Percentiles rank a stretch among this genome's conserved stretches.
Conservation (phyloP, 1,140 invertebrate species). For the Phymorhynchus buccinoides region DNA sequence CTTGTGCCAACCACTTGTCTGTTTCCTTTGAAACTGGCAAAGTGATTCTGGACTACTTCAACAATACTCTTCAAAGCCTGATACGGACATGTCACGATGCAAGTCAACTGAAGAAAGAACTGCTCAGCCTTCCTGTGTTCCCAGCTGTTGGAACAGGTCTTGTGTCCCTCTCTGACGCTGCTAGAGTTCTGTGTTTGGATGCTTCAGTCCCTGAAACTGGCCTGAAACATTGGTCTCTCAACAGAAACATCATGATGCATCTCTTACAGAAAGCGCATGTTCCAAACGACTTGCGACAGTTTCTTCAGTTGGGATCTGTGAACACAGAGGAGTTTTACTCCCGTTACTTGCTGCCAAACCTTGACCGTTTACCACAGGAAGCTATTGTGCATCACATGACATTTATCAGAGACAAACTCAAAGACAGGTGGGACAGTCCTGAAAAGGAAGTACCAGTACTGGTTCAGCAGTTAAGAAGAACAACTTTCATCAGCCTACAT, state of each 20-base stretch:
- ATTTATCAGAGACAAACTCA: slow-evolving; percentile 6
- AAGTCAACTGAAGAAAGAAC: not conserved
- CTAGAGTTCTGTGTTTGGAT: not conserved
- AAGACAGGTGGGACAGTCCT: not conserved
- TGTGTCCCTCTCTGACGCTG: not conserved
- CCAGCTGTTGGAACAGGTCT: not conserved
- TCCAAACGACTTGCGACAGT: not conserved
- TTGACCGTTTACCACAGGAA: not conserved
- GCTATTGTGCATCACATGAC: not conserved
- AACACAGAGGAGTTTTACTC: not conserved
- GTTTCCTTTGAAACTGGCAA: not conserved
- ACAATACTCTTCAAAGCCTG: not conserved
- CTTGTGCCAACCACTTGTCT: not conserved
- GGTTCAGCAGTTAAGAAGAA: not conserved
- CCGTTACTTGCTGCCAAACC: not conserved
- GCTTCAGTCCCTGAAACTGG: not conserved
- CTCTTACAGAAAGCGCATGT: not conserved
- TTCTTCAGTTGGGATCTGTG: not conserved
- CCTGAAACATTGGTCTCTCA: not conserved
- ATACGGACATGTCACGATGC: not conserved
- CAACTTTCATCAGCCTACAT: slow-evolving; percentile 1
- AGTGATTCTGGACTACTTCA: slow-evolving; percentile 17
- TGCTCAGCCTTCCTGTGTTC: slow-evolving; percentile 20
- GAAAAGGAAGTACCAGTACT: not conserved
- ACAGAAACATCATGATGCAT: not conserved